Evolutionary conservation across 2,797 vertebrate genomes (phyloP).

Genomic region (Coregonus suidteri): DNA sequence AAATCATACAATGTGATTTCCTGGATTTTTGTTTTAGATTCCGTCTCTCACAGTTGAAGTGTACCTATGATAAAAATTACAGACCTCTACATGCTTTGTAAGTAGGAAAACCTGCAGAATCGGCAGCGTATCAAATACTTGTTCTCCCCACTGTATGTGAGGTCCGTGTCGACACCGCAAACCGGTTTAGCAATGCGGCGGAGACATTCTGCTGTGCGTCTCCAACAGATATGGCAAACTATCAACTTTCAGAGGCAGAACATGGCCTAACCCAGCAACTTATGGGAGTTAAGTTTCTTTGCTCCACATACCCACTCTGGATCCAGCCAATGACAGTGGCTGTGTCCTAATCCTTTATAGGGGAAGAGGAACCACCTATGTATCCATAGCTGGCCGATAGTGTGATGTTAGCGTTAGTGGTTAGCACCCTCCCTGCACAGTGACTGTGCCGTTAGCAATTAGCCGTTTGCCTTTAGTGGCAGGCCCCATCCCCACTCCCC

Average conservation of each 20-base stretch:
- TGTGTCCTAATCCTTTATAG: neutral
- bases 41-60: too few species aligned
- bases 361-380: neutral
- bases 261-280: neutral
- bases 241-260: neutral
- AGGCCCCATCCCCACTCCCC: neutral
- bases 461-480: neutral
- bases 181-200: neutral
- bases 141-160: neutral
- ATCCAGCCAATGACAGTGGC: neutral
- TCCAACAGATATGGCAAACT: slow-evolving; percentile 16
- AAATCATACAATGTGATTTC: too few species aligned
- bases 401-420: neutral
- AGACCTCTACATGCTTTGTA: too few species aligned
- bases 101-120: too few species aligned
- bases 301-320: neutral
- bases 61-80: too few species aligned
- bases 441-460: neutral
- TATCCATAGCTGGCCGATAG: neutral
- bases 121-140: too few species aligned
- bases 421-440: neutral
- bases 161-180: neutral
- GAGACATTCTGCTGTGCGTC: slow-evolving; percentile 10
- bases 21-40: too few species aligned
- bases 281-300: neutral